A percentile compares a stretch with the other conserved stretches of the same genome.
phyloP scores from a whole-genome alignment of 2,113 vertebrate genomes.

The Notarius quadriscutis region DNA sequence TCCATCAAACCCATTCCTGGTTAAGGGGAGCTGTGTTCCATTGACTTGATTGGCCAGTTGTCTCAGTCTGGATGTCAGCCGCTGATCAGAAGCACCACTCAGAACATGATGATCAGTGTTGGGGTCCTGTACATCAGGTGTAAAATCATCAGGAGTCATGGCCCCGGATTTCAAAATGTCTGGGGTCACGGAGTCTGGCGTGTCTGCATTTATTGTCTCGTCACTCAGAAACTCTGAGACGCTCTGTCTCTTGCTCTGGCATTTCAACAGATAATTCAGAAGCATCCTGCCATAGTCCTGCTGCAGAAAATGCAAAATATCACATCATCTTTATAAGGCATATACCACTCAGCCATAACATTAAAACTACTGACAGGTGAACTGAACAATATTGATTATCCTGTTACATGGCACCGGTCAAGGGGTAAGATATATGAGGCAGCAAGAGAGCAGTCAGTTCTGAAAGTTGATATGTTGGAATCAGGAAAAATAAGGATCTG shows the following conservation, averaged over 20 bases:
- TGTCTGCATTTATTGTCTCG: slow-evolving; percentile 18
- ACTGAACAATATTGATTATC: too few relatives aligned
- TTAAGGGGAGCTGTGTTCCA: slow-evolving; percentile 26
- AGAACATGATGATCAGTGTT: neutral
- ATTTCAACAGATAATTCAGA: slow-evolving; percentile 41
- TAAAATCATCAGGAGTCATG: slow-evolving; percentile 54
- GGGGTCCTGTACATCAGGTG: slow-evolving; percentile 19
- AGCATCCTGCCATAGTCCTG: slow-evolving; percentile 60
- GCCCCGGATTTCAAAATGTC: slow-evolving; percentile 63
- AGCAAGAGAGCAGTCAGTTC: too few relatives aligned
- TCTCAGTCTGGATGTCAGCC: slow-evolving; percentile 45
- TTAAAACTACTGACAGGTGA: too few relatives aligned
- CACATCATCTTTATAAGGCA: neutral
- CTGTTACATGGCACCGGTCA: too few relatives aligned
- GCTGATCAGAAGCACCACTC: slow-evolving; percentile 33
- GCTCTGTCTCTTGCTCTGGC: slow-evolving; percentile 28
- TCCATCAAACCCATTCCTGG: slow-evolving; percentile 36
- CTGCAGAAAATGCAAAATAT: neutral
- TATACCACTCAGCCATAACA: too few relatives aligned
- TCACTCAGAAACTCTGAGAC: slow-evolving; percentile 10
- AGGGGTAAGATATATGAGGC: too few relatives aligned
- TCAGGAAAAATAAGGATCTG: too few relatives aligned
- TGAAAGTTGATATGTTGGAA: too few relatives aligned
- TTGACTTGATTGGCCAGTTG: slow-evolving; percentile 11
- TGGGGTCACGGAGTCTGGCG: slow-evolving; percentile 57